Percentiles rank a stretch among this genome's conserved stretches.
phyloP scores from a whole-genome alignment of 2,888 invertebrate species.

The Coleophora deauratella region DNA sequence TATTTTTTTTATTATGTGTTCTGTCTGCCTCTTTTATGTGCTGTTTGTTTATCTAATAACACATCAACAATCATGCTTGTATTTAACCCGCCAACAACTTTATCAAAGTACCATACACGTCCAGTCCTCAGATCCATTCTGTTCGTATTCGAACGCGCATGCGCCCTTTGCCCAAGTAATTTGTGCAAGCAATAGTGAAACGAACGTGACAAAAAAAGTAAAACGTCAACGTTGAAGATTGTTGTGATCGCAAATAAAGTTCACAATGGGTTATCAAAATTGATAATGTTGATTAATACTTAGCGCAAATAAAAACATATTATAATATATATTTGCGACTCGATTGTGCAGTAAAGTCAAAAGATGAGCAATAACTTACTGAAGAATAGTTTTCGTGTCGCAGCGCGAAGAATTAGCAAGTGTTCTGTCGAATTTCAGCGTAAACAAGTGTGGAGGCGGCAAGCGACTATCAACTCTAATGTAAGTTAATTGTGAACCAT shows the following conservation, averaged over 20 bases:
- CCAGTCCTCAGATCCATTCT: no score
- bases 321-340: background rate
- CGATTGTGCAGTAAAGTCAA: slow-evolving; percentile 16
- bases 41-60: no score
- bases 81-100: no score
- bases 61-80: no score
- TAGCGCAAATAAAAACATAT: slow-evolving; percentile 32
- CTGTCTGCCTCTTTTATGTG: no score
- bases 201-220: no score
- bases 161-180: no score
- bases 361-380: slow-evolving; percentile 46
- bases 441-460: slow-evolving; percentile 23
- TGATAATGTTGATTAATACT: slow-evolving; percentile 41
- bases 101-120: no score
- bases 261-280: slow-evolving; percentile 63
- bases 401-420: slow-evolving; percentile 26
- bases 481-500: slow-evolving; percentile 29
- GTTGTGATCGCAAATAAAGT: slow-evolving; percentile 30
- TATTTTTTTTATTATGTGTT: no score
- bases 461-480: slow-evolving; percentile 43
- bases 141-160: no score
- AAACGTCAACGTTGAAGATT: no score
- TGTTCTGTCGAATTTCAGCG: slow-evolving; percentile 22
- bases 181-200: no score
- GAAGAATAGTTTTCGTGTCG: slow-evolving; percentile 31